Base-by-base conservation (phyloP, 2,797 vertebrate genomes). In the Cyclopterus lumpus region DNA sequence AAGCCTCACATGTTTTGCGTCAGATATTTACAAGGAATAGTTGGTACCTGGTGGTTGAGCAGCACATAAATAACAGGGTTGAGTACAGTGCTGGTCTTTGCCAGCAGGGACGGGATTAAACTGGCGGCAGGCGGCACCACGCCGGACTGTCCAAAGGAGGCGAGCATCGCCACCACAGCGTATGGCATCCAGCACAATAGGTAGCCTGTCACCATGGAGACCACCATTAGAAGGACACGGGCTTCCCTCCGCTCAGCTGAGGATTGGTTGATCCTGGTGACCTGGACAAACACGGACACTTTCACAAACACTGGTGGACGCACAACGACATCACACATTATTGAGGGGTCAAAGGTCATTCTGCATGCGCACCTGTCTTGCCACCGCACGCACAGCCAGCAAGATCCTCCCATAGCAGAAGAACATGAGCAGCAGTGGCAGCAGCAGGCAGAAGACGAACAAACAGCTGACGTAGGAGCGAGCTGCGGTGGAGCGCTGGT, bases 141-240 rank as follows among this genome's bases (percentile, higher is more conserved):
- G 1, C 93, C 92, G 0, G 90, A 90, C 55, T 62, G 87, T 26
- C 93, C 94, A 46, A 95, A 94, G 0, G 92, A 92, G 34, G 93
- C 91, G 8, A 83, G 71, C 71, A 94, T 84, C 0, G 93, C 94
- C 83, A 94, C 88, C 5, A 93, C 73, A 0, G 91, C 92, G 0
- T 94, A 95, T 0, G 92, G 94, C 83, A 95, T 81, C 93, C 94
- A 95, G 90, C 93, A 95, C 51, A 95, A 73, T 22, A 95, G 85
- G 88, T 94, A 94, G 62, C 93, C 93, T 8, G 92, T 74, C 24
- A 95, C 92, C 93, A 95, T 94, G 89, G 86, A 80, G 72, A 93
- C 64, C 82, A 94, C 93, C 93, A 94, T 91, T 24, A 92, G 3
- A 9, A 94, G 88, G 49, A 95, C 40, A 1, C 67, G 81, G 16